Conservation (phyloP, 2,888 invertebrate species). For the Lasioglossum zephyrum region DNA sequence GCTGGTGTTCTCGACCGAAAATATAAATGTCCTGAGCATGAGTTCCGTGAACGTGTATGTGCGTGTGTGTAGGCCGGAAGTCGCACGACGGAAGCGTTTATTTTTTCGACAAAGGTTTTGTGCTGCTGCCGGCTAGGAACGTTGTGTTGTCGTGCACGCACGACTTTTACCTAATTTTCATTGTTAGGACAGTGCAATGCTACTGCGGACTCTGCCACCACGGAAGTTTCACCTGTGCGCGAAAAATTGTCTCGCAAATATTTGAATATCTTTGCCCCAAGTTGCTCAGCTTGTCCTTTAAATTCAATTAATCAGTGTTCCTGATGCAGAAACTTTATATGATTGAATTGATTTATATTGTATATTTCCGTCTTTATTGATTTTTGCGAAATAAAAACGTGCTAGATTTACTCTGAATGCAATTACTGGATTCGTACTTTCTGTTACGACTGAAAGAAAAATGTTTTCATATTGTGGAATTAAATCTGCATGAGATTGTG, state of each 20-base stretch:
- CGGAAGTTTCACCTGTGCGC: not conserved
- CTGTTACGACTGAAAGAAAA: not conserved
- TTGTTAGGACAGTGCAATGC: not conserved
- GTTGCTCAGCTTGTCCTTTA: not conserved
- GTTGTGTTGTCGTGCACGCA: constrained; percentile 17
- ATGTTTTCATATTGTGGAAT: not conserved
- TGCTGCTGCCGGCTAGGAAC: not conserved
- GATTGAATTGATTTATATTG: too few relatives aligned
- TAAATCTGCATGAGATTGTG: not conserved
- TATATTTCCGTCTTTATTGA: too few relatives aligned
- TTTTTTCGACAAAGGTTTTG: constrained; percentile 35
- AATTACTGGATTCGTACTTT: too few relatives aligned
- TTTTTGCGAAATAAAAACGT: too few relatives aligned
- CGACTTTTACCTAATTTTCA: constrained; percentile 40
- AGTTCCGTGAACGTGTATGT: not conserved
- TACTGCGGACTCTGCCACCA: not conserved
- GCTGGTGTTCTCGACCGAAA: constrained; percentile 27
- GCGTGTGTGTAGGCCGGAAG: constrained; percentile 29
- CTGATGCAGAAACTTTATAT: not conserved
- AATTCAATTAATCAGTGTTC: not conserved
- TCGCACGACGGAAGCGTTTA: constrained; percentile 46
- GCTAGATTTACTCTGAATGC: too few relatives aligned
- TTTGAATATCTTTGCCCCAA: not conserved
- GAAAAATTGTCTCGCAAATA: not conserved
- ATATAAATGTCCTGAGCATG: constrained; percentile 36